Evolutionary conservation across 2,888 invertebrate genomes (phyloP), one percentile per base, ranked within the genome.

Genomic region (Cosmia trapezina): DNA sequence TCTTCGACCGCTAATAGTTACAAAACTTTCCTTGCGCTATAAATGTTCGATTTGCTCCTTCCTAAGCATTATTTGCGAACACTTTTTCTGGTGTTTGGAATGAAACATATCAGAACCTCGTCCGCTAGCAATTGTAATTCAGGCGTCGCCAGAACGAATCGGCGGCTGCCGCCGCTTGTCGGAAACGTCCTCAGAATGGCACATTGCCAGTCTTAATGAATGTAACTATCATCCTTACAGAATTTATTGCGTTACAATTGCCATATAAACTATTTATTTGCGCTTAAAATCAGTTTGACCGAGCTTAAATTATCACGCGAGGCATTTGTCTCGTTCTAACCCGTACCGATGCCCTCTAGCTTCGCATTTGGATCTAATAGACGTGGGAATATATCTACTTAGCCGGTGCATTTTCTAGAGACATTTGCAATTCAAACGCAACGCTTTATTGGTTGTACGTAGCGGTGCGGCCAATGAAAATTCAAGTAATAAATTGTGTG

Each of bases 121-220:
- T 91, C 91, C 90, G 91, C 87, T 93, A 92, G 93, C 92, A 91
- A 93, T 91, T 92, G 91, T 91, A 90, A 93, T 93, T 92, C 93
- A 91, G 91, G 89, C 93, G 91, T 91, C 91, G 92, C 91, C 90
- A 91, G 90, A 93, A 93, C 93, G 90, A 93, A 93, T 92, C 90
- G 92, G 88, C 84, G 87, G 85, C 86, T 87, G 89, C 91, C 90
- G 91, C 89, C 91, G 90, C 88, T 93, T 93, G 91, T 91, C 93
- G 94, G 94, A 94, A 94, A 93, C 91, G 90, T 91, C 93, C 91
- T 91, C 86, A 75, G 86, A 90, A 92, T 95, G 95, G 94, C 95
- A 93, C 86, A 80, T 86, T 91, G 95, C 95, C 95, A 95, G 90
- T 89, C 86, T 80, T 91, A 92, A 93, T 92, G 89, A 91, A 90